Conservation (phyloP, 2,888 invertebrate species). For the Mesopsocus fuscifrons region DNA sequence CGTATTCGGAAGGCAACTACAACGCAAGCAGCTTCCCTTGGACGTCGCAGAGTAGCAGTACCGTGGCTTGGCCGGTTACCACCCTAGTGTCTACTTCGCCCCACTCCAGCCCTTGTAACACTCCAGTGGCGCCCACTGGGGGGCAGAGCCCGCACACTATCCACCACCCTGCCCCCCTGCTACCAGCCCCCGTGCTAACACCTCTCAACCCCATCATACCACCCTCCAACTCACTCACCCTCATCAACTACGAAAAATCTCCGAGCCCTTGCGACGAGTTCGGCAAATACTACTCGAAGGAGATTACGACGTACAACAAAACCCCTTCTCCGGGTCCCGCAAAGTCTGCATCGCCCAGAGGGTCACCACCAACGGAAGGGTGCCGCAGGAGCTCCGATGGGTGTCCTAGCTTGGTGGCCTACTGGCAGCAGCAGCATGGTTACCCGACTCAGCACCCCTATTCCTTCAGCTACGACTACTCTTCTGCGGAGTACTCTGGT, state of each 20-base stretch:
- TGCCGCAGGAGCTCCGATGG: not conserved
- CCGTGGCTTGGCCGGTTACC: not conserved
- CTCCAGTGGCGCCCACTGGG: constrained; percentile 5
- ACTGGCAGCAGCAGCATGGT: constrained; percentile 7
- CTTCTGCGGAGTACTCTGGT: not conserved
- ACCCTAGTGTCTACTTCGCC: constrained; percentile 2
- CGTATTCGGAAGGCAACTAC: constrained; percentile 4
- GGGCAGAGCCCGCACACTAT: constrained; percentile 3
- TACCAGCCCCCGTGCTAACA: constrained; percentile 1
- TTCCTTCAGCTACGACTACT: constrained; percentile 1
- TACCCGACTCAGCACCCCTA: not conserved
- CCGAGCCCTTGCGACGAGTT: constrained; percentile 2
- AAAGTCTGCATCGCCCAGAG: not conserved
- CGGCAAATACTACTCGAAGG: constrained; percentile 1
- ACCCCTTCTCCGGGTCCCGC: constrained; percentile 1
- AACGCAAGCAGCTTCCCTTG: constrained; percentile 1
- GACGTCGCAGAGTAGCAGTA: not conserved
- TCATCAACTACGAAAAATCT: constrained; percentile 8
- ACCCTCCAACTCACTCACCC: constrained; percentile 8
- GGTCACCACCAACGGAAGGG: not conserved
- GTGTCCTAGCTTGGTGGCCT: constrained; percentile 4
- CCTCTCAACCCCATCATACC: constrained; percentile 2
- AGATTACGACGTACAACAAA: constrained; percentile 1
- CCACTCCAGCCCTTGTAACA: constrained; percentile 10
- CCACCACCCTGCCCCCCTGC: constrained; percentile 6